Conservation (phyloP, 2,797 vertebrate species). For the Craterocephalus amniculus region DNA sequence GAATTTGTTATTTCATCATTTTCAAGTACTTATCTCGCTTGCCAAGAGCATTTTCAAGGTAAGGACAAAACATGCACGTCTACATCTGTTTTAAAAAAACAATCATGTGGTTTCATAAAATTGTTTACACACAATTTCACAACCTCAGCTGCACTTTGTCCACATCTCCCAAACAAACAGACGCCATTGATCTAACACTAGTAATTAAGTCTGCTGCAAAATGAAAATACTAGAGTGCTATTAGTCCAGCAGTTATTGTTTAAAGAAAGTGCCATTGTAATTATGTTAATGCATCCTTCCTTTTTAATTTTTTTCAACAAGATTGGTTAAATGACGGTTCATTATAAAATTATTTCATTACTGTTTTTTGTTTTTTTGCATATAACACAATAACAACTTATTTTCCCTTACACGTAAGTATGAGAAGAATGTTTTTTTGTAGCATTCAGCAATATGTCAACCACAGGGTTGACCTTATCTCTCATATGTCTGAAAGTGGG, state of each 20-base stretch:
- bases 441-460: conserved; percentile 7
- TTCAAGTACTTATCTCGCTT: conserved; percentile 21
- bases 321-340: background rate
- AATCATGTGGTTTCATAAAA: background rate
- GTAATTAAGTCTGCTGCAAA: background rate
- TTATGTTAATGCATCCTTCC: background rate
- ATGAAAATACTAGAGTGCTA: background rate
- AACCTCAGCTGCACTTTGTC: background rate
- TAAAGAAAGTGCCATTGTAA: background rate
- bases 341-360: background rate
- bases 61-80: conserved; percentile 2
- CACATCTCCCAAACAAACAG: conserved; percentile 8
- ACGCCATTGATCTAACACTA: background rate
- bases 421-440: background rate
- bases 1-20: conserved; percentile 46
- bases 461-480: conserved; percentile 20
- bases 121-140: conserved; percentile 18
- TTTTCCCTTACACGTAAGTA: background rate
- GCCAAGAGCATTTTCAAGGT: conserved; percentile 20
- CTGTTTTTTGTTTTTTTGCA: background rate
- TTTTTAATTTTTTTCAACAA: background rate
- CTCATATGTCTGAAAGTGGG: conserved; percentile 28
- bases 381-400: background rate
- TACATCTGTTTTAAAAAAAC: background rate
- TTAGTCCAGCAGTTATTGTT: background rate